Evolutionary conservation across 2,888 invertebrate genomes (phyloP).

Genomic region (Strigamia maritima): DNA sequence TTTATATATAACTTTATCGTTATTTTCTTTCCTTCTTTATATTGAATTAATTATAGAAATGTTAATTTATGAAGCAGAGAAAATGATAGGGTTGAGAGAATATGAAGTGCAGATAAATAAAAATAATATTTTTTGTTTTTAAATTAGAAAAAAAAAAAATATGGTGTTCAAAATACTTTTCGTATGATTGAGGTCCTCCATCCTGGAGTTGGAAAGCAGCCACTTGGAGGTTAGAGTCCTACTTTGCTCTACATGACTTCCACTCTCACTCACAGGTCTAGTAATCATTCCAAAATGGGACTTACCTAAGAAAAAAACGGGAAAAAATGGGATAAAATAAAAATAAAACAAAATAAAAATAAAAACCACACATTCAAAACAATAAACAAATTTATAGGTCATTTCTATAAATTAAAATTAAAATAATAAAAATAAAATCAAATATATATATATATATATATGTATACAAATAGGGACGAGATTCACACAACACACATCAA

Average conservation of each 20-base stretch:
- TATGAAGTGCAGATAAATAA: background rate
- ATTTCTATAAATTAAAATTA: background rate
- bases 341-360: background rate
- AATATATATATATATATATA: too few species aligned
- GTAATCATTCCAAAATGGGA: conserved; percentile 36
- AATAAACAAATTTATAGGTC: background rate
- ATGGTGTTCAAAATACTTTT: conserved; percentile 29
- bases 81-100: background rate
- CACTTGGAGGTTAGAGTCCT: conserved; percentile 38
- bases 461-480: background rate
- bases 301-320: conserved; percentile 35
- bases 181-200: conserved; percentile 28
- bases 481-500: background rate
- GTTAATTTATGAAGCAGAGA: background rate
- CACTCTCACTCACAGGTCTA: conserved; percentile 31
- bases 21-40: background rate
- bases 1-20: background rate
- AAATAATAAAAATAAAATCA: background rate
- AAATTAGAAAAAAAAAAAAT: background rate
- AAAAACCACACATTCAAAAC: background rate
- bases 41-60: background rate
- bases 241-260: conserved; percentile 33
- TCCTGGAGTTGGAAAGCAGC: conserved; percentile 31
- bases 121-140: too few species aligned
- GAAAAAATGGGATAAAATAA: background rate